Percentiles rank a stretch among this genome's conserved stretches.
These are phyloP conservation scores for Ciconia stormi DNA, from an alignment of 2,113 vertebrate species.

Conservation along the genomic window DNA sequence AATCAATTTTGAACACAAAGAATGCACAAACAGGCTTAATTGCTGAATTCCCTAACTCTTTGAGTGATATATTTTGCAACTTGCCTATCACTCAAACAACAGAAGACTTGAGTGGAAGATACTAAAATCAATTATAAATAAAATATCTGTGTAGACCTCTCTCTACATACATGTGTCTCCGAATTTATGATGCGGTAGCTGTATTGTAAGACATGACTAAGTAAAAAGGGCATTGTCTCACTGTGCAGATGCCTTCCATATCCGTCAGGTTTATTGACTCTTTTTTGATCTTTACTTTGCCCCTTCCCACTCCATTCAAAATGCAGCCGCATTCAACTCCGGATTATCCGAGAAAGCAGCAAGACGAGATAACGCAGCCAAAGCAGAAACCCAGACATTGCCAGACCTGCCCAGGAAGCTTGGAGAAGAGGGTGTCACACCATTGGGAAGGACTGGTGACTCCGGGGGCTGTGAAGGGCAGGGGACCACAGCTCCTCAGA, in stretches of 20 bases:
- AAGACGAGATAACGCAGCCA: neutral
- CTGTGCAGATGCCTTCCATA: neutral
- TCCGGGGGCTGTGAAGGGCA: neutral
- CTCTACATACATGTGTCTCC: neutral
- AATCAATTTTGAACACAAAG: constrained; percentile 53
- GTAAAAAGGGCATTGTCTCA: neutral
- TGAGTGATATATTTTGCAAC: constrained; percentile 58
- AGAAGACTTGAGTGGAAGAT: constrained; percentile 27
- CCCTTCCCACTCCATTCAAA: neutral
- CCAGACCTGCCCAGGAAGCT: neutral
- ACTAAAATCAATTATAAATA: constrained; percentile 41
- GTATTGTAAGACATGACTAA: neutral
- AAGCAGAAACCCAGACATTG: neutral
- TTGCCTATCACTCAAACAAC: constrained; percentile 47
- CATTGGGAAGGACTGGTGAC: neutral
- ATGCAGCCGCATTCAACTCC: neutral
- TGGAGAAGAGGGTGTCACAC: neutral
- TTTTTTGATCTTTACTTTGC: neutral
- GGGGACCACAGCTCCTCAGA: neutral
- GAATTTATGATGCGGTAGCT: neutral
- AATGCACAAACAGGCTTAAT: constrained; percentile 40
- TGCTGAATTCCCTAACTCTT: neutral
- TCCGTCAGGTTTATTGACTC: neutral
- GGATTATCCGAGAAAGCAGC: neutral
- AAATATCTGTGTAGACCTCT: neutral